These are phyloP conservation scores for Leucoptera coffeella DNA, from an alignment of 2,888 invertebrate genomes.

Conservation along the genomic window DNA sequence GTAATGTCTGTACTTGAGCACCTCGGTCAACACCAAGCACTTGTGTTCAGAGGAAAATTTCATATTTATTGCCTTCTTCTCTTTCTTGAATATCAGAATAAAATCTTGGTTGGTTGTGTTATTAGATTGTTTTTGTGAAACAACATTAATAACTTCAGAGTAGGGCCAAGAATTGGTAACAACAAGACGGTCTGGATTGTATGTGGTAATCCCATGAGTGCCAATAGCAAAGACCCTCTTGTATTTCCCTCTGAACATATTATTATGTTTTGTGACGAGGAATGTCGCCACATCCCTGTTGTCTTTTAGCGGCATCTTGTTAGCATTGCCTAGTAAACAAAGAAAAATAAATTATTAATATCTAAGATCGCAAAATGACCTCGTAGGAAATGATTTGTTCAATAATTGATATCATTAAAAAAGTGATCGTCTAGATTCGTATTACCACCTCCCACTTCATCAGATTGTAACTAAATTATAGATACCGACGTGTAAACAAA, in stretches of 20 bases:
- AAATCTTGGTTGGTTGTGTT: constrained; percentile 60
- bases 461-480: too few species aligned
- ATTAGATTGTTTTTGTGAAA: constrained; percentile 55
- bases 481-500: too few species aligned
- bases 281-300: constrained; percentile 96
- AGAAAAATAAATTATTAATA: background rate
- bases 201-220: constrained; percentile 91
- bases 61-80: constrained; percentile 89
- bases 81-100: constrained; percentile 79
- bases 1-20: constrained; percentile 71
- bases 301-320: constrained; percentile 79
- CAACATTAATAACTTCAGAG: constrained; percentile 69
- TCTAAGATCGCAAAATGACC: background rate
- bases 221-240: constrained; percentile 96
- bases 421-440: background rate
- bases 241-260: constrained; percentile 96
- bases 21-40: constrained; percentile 86
- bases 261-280: constrained; percentile 86
- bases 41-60: constrained; percentile 95
- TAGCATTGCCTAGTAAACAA: constrained; percentile 43
- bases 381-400: constrained; percentile 5
- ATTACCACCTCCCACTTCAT: background rate
- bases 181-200: constrained; percentile 66
- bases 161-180: constrained; percentile 90
- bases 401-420: background rate